Conservation (phyloP, 2,797 vertebrate species). For the Myotis planiceps region DNA sequence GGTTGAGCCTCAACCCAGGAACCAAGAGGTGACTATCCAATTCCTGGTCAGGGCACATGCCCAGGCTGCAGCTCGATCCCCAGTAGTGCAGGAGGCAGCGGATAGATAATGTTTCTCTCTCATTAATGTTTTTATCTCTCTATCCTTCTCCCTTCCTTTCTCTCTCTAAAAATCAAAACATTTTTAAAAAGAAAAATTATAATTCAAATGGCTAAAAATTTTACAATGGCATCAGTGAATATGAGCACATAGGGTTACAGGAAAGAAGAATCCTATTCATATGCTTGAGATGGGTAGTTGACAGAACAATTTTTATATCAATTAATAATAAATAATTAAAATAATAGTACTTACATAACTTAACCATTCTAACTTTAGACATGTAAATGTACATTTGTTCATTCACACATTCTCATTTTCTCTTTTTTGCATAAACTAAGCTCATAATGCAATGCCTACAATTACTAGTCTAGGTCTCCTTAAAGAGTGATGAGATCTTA, state of each 20-base stretch:
- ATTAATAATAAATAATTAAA: conserved; percentile 5
- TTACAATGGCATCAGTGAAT: background rate
- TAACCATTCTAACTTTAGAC: conserved; percentile 14
- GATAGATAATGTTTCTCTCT: no score
- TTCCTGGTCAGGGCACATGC: no score
- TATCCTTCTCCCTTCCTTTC: no score
- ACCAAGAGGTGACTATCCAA: no score
- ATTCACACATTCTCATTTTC: background rate
- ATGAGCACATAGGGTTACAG: background rate
- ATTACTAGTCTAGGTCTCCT: background rate
- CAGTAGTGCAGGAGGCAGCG: no score
- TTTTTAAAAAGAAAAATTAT: background rate
- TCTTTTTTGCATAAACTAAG: background rate
- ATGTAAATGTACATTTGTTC: background rate
- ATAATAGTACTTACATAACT: background rate
- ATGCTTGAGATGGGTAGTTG: background rate
- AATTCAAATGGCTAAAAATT: conserved; percentile 3
- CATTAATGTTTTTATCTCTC: no score
- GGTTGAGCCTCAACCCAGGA: no score
- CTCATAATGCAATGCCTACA: background rate
- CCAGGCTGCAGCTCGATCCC: no score
- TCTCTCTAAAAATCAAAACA: no score
- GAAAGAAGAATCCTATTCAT: background rate
- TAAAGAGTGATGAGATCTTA: background rate
- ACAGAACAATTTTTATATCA: conserved; percentile 3